phyloP scores from a whole-genome alignment of 2,888 invertebrate genomes.

The Caenorhabditis afra region DNA sequence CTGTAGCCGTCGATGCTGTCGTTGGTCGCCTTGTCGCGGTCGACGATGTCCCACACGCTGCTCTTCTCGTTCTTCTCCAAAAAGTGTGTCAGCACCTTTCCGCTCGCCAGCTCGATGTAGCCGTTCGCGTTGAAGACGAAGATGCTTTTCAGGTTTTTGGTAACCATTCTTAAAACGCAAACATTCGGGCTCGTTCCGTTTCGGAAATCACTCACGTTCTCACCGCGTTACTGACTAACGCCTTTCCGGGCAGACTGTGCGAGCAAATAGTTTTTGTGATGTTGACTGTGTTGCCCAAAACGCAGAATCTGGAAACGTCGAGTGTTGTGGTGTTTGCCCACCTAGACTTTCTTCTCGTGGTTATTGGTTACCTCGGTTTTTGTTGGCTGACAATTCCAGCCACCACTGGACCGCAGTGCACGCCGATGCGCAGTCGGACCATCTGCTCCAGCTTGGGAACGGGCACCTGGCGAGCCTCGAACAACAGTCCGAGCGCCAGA shows the following conservation, averaged over 20 bases:
- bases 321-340: not conserved
- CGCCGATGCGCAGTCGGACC: constrained; percentile 70
- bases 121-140: constrained; percentile 76
- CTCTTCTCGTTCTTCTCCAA: constrained; percentile 76
- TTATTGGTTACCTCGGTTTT: constrained; percentile 65
- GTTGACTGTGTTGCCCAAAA: constrained; percentile 75
- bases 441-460: constrained; percentile 73
- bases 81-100: constrained; percentile 72
- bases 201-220: constrained; percentile 68
- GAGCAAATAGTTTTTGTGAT: constrained; percentile 67
- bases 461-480: constrained; percentile 75
- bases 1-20: constrained; percentile 72
- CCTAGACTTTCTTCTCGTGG: not conserved
- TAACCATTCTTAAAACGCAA: constrained; percentile 67
- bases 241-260: constrained; percentile 68
- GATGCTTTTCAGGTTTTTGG: constrained; percentile 67
- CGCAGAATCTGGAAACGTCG: constrained; percentile 67
- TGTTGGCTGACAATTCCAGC: constrained; percentile 75
- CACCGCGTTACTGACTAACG: constrained; percentile 73
- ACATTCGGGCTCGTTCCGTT: not conserved
- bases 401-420: constrained; percentile 75
- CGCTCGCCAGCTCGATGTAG: constrained; percentile 69
- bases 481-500: constrained; percentile 80
- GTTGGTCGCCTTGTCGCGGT: constrained; percentile 60
- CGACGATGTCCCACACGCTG: constrained; percentile 74